A percentile compares a stretch with the other conserved stretches of the same genome.
Evolutionary conservation across 2,113 vertebrate genomes (phyloP).

Genomic region (Amphilophus citrinellus): DNA sequence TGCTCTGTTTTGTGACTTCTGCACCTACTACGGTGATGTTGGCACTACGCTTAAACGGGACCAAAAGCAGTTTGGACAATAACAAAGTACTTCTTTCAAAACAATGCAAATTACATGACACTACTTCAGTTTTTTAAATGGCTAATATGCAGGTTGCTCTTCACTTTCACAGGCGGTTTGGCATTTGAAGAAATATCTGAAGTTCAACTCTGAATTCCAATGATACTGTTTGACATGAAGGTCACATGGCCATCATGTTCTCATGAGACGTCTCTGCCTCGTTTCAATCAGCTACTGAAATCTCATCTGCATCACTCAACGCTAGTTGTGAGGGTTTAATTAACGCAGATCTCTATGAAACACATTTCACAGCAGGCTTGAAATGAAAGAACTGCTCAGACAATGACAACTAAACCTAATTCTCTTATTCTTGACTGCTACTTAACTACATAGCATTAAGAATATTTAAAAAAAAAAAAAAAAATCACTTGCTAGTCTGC

Average conservation of each 20-base stretch:
- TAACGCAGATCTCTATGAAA: neutral
- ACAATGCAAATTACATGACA: neutral
- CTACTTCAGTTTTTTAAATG: neutral
- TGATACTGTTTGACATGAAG: neutral
- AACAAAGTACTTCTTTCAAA: neutral
- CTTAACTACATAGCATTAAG: constrained; percentile 22
- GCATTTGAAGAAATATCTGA: neutral
- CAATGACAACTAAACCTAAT: neutral
- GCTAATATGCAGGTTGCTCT: neutral
- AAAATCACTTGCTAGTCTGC: neutral
- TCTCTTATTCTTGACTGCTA: neutral
- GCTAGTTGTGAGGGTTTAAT: constrained; percentile 2
- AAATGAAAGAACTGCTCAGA: neutral
- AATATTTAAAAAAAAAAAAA: neutral
- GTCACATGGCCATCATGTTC: neutral
- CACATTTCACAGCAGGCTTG: neutral
- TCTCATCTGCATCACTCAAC: neutral
- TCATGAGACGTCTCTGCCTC: neutral
- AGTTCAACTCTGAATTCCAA: neutral
- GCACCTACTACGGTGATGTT: too few species aligned
- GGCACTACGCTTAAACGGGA: neutral
- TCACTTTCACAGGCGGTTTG: neutral
- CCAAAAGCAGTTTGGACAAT: neutral
- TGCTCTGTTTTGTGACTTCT: too few species aligned
- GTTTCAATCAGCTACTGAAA: constrained; percentile 1